Evolutionary conservation across 1,140 invertebrate genomes (phyloP).

Genomic region (Drosophila melanica): DNA sequence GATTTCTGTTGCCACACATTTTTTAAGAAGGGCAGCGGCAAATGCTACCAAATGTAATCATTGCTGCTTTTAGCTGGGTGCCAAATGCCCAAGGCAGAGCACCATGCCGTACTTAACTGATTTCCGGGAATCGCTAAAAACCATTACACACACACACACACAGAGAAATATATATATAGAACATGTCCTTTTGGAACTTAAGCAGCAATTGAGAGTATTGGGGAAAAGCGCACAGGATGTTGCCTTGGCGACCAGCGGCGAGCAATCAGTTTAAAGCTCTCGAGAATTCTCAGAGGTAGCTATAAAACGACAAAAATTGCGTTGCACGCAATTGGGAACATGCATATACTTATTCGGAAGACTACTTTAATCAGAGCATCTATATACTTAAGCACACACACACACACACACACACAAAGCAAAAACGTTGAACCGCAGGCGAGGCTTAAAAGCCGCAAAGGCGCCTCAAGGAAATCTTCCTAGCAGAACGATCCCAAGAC

Average conservation of each 20-base stretch:
- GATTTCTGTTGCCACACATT: constrained; percentile 38
- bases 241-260: constrained; percentile 38
- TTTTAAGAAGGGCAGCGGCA: constrained; percentile 20
- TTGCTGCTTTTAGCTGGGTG: constrained; percentile 63
- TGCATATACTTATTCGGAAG: constrained; percentile 32
- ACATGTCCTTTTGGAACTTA: constrained; percentile 21
- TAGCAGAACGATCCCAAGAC: constrained; percentile 22
- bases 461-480: constrained; percentile 25
- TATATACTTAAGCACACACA: constrained; percentile 22
- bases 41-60: constrained; percentile 66
- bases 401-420: constrained; percentile 20
- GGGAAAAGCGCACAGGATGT: constrained; percentile 30
- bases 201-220: constrained; percentile 8
- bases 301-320: constrained; percentile 62
- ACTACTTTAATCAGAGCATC: constrained; percentile 65
- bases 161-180: constrained; percentile 27
- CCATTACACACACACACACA: constrained; percentile 28
- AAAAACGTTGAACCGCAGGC: constrained; percentile 27
- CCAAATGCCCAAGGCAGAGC: constrained; percentile 60
- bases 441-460: constrained; percentile 48
- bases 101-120: constrained; percentile 74
- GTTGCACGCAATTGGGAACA: constrained; percentile 38
- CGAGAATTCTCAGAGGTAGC: constrained; percentile 66
- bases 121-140: constrained; percentile 61
- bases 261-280: constrained; percentile 81